A percentile compares a stretch with the other conserved stretches of the same genome.
phyloP scores from a whole-genome alignment of 2,888 invertebrate species.

The Leucoma salicis region DNA sequence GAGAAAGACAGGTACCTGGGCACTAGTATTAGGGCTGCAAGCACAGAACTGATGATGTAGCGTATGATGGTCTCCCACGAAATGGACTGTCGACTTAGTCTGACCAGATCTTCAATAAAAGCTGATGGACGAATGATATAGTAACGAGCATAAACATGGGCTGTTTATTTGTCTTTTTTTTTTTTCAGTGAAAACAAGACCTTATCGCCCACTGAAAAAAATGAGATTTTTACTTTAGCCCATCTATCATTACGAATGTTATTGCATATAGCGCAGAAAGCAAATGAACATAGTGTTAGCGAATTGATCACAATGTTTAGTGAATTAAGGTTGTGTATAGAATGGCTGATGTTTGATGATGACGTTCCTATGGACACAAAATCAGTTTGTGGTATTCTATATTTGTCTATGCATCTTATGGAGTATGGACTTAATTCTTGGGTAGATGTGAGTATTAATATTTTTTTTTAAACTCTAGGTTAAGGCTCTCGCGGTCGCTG shows the following conservation, averaged over 20 bases:
- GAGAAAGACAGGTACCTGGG: too few relatives aligned
- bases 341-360: constrained; percentile 60
- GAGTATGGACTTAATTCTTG: constrained; percentile 53
- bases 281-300: constrained; percentile 21
- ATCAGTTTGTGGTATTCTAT: constrained; percentile 83
- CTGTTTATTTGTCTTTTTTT: not conserved
- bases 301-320: constrained; percentile 35
- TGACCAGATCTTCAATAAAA: too few relatives aligned
- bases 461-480: too few relatives aligned
- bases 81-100: too few relatives aligned
- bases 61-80: too few relatives aligned
- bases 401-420: constrained; percentile 70
- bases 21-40: too few relatives aligned
- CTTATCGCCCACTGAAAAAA: constrained; percentile 62
- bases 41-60: too few relatives aligned
- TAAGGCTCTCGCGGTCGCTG: too few relatives aligned
- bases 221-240: constrained; percentile 54
- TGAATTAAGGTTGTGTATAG: constrained; percentile 37
- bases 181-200: constrained; percentile 42
- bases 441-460: constrained; percentile 48
- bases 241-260: constrained; percentile 55
- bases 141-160: too few relatives aligned
- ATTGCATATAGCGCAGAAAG: constrained; percentile 57
- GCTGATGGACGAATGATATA: too few relatives aligned
- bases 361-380: constrained; percentile 85